Percentiles rank a stretch among this genome's conserved stretches.
Conservation (phyloP, 2,797 vertebrate genomes). For the Brotogeris chrysoptera region DNA sequence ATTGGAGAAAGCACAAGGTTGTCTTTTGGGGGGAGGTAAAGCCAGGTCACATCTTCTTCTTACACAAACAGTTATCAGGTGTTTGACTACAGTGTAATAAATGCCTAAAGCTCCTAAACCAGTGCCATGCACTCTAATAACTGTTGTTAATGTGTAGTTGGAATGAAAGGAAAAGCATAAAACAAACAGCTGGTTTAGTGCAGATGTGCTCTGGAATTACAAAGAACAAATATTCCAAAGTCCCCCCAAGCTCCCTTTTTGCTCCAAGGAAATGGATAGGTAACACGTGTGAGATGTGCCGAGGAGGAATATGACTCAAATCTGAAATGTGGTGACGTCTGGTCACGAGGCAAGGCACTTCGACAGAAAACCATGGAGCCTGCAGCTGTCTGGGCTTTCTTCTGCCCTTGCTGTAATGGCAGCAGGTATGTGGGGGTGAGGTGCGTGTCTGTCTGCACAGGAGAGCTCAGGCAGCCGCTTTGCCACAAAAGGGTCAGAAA, state of each 20-base stretch:
- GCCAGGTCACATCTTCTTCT: neutral
- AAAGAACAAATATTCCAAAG: neutral
- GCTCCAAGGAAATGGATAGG: neutral
- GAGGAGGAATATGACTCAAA: neutral
- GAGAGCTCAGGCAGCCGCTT: neutral
- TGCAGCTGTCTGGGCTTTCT: neutral
- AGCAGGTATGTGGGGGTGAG: neutral
- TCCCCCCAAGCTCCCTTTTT: neutral
- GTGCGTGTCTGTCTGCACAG: accelerated
- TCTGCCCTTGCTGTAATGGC: neutral
- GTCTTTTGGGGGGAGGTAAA: neutral
- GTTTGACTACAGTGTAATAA: neutral
- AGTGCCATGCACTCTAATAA: neutral
- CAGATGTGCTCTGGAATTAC: neutral
- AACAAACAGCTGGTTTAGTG: neutral
- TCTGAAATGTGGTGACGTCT: neutral
- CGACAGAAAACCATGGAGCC: neutral
- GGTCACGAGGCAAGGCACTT: neutral
- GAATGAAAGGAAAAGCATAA: neutral
- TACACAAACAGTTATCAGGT: neutral
- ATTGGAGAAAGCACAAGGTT: neutral
- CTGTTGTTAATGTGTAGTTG: neutral
- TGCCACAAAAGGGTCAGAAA: neutral
- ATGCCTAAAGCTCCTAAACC: neutral
- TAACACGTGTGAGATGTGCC: neutral